Percentiles rank a stretch among this genome's conserved stretches.
phyloP scores from a whole-genome alignment of 2,888 invertebrate species.

The Adelognathus sp. region DNA sequence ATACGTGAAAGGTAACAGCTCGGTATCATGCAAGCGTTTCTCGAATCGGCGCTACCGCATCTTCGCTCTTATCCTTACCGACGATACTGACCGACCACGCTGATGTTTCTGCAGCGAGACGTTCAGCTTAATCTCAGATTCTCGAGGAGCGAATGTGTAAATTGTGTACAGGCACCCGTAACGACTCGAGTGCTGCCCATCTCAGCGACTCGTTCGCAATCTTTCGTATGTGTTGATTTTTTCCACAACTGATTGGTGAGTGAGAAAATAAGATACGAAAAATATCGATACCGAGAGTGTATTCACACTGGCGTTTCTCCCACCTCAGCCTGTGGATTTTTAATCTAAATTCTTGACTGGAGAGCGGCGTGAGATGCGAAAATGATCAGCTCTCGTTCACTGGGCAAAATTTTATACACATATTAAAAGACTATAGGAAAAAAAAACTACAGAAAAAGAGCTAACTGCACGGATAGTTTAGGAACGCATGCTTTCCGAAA shows the following conservation, averaged over 20 bases:
- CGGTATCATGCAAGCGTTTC: constrained; percentile 67
- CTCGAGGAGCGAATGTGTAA: constrained; percentile 16
- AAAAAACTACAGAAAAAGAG: too few species aligned
- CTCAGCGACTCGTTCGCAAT: constrained; percentile 50
- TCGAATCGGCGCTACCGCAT: constrained; percentile 36
- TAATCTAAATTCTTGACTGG: neutral
- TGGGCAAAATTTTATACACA: too few species aligned
- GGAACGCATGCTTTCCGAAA: too few species aligned
- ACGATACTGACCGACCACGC: constrained; percentile 24
- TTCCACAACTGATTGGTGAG: constrained; percentile 30
- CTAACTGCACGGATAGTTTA: too few species aligned
- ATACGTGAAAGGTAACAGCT: constrained; percentile 69
- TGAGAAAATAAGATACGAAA: neutral
- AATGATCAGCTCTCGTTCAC: neutral
- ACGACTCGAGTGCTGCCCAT: constrained; percentile 65
- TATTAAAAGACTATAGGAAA: too few species aligned
- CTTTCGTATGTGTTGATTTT: constrained; percentile 47
- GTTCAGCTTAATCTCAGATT: constrained; percentile 23
- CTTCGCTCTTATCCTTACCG: neutral
- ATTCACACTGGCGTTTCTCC: neutral
- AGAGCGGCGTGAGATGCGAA: neutral
- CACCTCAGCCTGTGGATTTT: neutral
- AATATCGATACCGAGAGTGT: neutral
- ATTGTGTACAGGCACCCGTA: constrained; percentile 61
- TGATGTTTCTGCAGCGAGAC: neutral